Evolutionary conservation across 2,113 vertebrate species (phyloP).

Genomic region (Anolis carolinensis): DNA sequence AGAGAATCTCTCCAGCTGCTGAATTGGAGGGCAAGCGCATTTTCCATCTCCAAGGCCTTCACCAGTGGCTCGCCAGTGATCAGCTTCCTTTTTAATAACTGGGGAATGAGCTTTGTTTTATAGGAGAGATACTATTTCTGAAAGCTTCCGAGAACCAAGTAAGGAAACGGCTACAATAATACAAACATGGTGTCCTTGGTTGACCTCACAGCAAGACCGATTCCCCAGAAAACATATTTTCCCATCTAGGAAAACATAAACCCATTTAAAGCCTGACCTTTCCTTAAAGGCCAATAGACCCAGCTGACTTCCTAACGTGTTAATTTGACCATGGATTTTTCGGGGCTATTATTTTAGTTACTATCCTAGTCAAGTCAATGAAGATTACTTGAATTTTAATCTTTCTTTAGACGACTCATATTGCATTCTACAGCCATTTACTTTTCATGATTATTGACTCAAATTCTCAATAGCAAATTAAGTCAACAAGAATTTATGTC

Average conservation of each 20-base stretch:
- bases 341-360: conserved; percentile 73
- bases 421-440: conserved; percentile 65
- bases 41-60: too few species aligned
- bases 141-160: too few species aligned
- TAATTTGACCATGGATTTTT: conserved; percentile 72
- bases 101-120: too few species aligned
- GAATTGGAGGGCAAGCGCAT: too few species aligned
- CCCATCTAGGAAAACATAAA: not conserved
- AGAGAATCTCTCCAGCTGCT: too few species aligned
- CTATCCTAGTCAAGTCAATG: conserved; percentile 69
- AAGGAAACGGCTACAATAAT: not conserved
- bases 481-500: conserved; percentile 75
- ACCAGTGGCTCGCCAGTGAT: too few species aligned
- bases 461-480: conserved; percentile 78
- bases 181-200: not conserved
- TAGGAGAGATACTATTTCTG: too few species aligned
- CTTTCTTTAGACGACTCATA: conserved; percentile 72
- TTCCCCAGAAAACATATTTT: not conserved
- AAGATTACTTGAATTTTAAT: conserved; percentile 77
- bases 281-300: conserved; percentile 35
- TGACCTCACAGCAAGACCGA: not conserved
- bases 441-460: conserved; percentile 76
- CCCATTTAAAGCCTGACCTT: conserved; percentile 48
- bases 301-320: conserved; percentile 60
- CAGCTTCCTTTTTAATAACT: too few species aligned